Conservation (phyloP, 23 tunicate species). For the Trididemnum miniatum region DNA sequence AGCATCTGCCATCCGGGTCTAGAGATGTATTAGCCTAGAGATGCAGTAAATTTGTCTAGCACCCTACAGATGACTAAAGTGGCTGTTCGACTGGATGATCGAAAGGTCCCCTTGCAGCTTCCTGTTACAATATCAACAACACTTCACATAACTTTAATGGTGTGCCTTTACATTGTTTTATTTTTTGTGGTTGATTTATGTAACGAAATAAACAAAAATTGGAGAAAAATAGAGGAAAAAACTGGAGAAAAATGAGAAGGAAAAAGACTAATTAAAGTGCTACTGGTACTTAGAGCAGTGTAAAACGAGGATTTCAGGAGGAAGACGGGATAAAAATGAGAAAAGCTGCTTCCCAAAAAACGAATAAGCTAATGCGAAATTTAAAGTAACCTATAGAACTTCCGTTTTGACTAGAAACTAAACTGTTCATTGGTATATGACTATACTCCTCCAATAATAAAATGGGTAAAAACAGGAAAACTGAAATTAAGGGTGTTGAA, state of each 20-base stretch:
- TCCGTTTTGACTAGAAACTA: background rate
- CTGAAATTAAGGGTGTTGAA: background rate
- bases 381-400: background rate
- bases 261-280: background rate
- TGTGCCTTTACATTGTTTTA: too few relatives aligned
- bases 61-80: too few relatives aligned
- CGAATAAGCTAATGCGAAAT: background rate
- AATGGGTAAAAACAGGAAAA: background rate
- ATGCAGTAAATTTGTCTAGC: too few relatives aligned
- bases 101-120: too few relatives aligned
- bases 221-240: too few relatives aligned
- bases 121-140: too few relatives aligned
- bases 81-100: too few relatives aligned
- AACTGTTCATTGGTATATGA: background rate
- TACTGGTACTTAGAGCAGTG: background rate
- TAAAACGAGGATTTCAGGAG: background rate
- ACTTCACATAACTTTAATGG: too few relatives aligned
- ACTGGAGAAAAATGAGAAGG: background rate
- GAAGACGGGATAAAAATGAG: background rate
- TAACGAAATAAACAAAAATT: too few relatives aligned
- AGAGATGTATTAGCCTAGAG: too few relatives aligned
- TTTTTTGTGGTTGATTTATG: too few relatives aligned
- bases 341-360: background rate
- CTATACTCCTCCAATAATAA: background rate
- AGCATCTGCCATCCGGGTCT: too few relatives aligned